Base-by-base conservation (phyloP, 2,888 invertebrate genomes). In the Watsonalla binaria region DNA sequence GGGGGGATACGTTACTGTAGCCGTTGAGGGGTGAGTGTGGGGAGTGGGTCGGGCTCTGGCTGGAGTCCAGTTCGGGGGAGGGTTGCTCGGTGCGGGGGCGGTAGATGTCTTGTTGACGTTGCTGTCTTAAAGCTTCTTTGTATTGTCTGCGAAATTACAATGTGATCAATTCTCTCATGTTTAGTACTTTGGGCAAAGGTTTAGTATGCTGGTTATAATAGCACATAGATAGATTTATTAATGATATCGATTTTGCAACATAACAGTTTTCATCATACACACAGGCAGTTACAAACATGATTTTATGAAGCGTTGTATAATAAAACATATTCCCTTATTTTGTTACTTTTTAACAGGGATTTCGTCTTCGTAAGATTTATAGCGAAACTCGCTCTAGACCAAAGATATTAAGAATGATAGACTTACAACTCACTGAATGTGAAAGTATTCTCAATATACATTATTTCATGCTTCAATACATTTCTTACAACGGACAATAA, bases 121-220 rank as follows among this genome's bases (percentile, higher is more conserved):
- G 97, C 72, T 96, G 95, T 82, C 95, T 94, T 78, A 96, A 84
- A 56, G 96, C 96, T 92, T 97, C 97, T 91, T 97, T 97, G 90
- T 96, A 97, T 91, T 97, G 96, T 86, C 96, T 93, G 88, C 6
- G 90, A 92, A 59, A 54, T 45, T 46, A 48, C 52, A 54, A n/a
- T 37, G 6, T 54, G 13, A 59, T 61, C 42, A 55, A 50, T 53
- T 52, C 24, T 53, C 46, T 56, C 54, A 57, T 52, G 47, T 35
- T 61, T 51, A 53, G 53, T 65, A 15, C 35, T 15, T 7, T 45
- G 48, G 13, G 34, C 47, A 52, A 24, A 45, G 42, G 39, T 24
- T 42, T 37, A 39, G 33, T 47, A 47, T 47, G 24, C 37, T 7
- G 37, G 37, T 37, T 37, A 7, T 37, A 37, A 37, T 37, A 37